These are phyloP conservation scores for Nemotelus nigrinus DNA, from an alignment of 2,888 invertebrate genomes.

Conservation along the genomic window DNA sequence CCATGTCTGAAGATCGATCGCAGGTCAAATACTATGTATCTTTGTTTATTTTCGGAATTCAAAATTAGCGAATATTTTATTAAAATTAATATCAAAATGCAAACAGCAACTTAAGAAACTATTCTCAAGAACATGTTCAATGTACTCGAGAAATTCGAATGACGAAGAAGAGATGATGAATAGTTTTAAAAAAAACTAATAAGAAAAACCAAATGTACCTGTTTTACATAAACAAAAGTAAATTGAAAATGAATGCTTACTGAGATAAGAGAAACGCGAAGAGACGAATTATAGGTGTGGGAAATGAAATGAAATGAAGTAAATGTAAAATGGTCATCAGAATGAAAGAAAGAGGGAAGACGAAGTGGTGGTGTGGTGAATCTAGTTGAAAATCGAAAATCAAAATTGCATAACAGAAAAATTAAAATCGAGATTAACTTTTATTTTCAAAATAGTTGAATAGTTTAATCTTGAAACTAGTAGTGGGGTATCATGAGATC, in stretches of 20 bases:
- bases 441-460: not conserved
- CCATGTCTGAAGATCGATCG: no score
- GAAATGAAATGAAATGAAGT: not conserved
- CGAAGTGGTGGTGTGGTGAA: not conserved
- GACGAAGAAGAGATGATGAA: slow-evolving; percentile 1
- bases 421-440: not conserved
- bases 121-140: not conserved
- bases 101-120: not conserved
- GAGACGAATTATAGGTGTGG: not conserved
- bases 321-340: slow-evolving; percentile 32
- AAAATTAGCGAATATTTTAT: no score
- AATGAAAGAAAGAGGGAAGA: slow-evolving; percentile 6
- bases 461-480: not conserved
- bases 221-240: slow-evolving; percentile 43
- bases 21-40: no score
- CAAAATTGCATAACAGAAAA: slow-evolving; percentile 45
- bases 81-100: no score
- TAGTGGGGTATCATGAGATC: not conserved
- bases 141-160: not conserved
- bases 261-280: slow-evolving; percentile 19
- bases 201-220: slow-evolving; percentile 49
- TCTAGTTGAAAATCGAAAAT: slow-evolving; percentile 44
- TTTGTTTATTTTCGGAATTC: no score
- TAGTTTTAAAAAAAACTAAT: slow-evolving; percentile 38
- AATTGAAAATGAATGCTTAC: no score